phyloP scores from a whole-genome alignment of 2,888 invertebrate genomes.

The Epicampocera succincta region DNA sequence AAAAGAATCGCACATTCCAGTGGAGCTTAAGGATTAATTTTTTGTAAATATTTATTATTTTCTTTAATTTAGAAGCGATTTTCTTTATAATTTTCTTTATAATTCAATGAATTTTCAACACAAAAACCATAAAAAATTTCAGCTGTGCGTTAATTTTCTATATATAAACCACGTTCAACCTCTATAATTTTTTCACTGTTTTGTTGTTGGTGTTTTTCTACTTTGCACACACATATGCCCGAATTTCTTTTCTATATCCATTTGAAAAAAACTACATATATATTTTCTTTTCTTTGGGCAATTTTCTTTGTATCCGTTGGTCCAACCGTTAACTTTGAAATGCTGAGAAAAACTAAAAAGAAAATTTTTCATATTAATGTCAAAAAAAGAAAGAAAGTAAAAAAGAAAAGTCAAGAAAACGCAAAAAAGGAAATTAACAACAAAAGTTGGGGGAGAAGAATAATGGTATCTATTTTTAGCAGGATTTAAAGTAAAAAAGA shows the following conservation, averaged over 20 bases:
- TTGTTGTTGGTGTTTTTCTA: conserved; percentile 43
- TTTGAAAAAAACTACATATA: conserved; percentile 34
- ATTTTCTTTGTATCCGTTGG: conserved; percentile 61
- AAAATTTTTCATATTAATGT: conserved; percentile 41
- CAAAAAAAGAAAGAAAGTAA: no score
- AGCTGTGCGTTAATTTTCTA: conserved; percentile 80
- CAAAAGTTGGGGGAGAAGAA: conserved; percentile 45
- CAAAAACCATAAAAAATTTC: conserved; percentile 68
- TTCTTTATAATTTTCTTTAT: conserved; percentile 10
- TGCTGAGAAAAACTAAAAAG: conserved; percentile 76
- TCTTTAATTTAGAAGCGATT: conserved; percentile 3
- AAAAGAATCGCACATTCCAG: conserved; percentile 44
- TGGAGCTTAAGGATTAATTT: not conserved
- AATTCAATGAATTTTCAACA: conserved; percentile 68
- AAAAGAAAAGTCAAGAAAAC: no score
- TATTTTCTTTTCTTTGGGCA: not conserved
- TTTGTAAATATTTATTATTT: conserved; percentile 16
- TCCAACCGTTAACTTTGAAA: conserved; percentile 76
- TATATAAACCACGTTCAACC: conserved; percentile 75
- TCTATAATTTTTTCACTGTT: conserved; percentile 56
- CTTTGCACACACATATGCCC: conserved; percentile 72
- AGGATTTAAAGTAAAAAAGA: conserved; percentile 25
- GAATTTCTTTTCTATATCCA: conserved; percentile 56
- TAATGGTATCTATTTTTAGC: conserved; percentile 58
- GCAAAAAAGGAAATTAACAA: conserved; percentile 19